phyloP scores from a whole-genome alignment of 2,888 invertebrate genomes.

The Hypercompe scribonia region DNA sequence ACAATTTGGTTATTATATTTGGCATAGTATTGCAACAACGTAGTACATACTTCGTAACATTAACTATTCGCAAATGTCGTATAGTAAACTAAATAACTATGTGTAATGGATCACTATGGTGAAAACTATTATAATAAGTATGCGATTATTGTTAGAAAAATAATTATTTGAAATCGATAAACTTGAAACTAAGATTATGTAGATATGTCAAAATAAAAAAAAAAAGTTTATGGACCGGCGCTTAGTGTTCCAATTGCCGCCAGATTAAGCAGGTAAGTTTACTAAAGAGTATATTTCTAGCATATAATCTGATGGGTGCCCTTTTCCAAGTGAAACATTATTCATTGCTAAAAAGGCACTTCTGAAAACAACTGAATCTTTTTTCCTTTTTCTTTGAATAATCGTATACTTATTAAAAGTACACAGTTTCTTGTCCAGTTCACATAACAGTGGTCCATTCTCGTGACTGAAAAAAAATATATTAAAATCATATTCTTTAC shows the following conservation, averaged over 20 bases:
- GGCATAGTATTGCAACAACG: conserved; percentile 51
- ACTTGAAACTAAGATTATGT: too few species aligned
- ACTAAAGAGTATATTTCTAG: too few species aligned
- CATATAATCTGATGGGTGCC: too few species aligned
- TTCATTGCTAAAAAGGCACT: too few species aligned
- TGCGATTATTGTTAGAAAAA: not conserved
- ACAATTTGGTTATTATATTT: conserved; percentile 63
- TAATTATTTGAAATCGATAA: not conserved
- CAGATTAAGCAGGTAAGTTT: too few species aligned
- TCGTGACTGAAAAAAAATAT: conserved; percentile 23
- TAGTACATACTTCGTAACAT: conserved; percentile 40
- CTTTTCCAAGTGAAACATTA: too few species aligned
- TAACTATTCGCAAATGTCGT: conserved; percentile 10
- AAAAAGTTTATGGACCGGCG: too few species aligned
- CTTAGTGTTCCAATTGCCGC: too few species aligned
- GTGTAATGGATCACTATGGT: not conserved
- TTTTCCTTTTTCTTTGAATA: not conserved
- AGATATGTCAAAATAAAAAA: too few species aligned
- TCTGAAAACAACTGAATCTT: too few species aligned
- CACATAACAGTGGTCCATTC: not conserved
- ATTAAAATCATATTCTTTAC: not conserved
- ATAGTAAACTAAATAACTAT: not conserved
- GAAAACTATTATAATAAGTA: not conserved
- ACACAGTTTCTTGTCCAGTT: not conserved
- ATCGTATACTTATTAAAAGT: not conserved